Conservation (phyloP, 1,140 invertebrate genomes). For the Mycetomoellerius zeteki region DNA sequence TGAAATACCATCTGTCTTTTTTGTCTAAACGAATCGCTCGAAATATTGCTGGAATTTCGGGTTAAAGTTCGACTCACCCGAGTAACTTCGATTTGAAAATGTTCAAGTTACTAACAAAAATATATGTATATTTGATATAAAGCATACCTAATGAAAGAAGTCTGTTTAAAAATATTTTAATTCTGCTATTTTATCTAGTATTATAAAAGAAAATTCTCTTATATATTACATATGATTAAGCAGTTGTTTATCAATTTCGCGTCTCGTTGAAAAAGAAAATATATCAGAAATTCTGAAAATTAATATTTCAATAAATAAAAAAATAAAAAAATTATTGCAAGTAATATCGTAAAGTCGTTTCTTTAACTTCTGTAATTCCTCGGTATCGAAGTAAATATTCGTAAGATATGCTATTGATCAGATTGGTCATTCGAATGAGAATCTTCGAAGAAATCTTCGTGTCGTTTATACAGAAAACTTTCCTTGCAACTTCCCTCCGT, state of each 20-base stretch:
- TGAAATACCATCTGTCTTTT: conserved; percentile 23
- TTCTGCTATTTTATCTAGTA: neutral
- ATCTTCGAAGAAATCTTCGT: neutral
- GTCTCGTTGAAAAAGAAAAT: neutral
- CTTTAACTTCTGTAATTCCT: neutral
- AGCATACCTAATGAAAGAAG: neutral
- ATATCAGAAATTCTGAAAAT: neutral
- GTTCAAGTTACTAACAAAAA: neutral
- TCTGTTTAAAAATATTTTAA: neutral
- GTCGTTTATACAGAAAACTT: neutral
- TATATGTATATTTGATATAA: neutral
- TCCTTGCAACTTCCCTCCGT: neutral
- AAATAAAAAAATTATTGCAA: neutral
- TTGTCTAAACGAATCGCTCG: neutral
- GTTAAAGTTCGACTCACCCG: neutral
- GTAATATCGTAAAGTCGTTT: neutral
- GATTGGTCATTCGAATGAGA: neutral
- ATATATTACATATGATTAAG: neutral
- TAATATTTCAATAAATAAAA: neutral
- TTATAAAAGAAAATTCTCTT: neutral
- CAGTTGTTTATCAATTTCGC: neutral
- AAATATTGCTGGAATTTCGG: conserved; percentile 22
- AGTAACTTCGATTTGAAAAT: neutral
- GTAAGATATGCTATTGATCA: neutral
- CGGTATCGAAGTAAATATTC: conserved; percentile 2